Base-by-base conservation (phyloP, 2,113 vertebrate genomes). In the Sterna hirundo region DNA sequence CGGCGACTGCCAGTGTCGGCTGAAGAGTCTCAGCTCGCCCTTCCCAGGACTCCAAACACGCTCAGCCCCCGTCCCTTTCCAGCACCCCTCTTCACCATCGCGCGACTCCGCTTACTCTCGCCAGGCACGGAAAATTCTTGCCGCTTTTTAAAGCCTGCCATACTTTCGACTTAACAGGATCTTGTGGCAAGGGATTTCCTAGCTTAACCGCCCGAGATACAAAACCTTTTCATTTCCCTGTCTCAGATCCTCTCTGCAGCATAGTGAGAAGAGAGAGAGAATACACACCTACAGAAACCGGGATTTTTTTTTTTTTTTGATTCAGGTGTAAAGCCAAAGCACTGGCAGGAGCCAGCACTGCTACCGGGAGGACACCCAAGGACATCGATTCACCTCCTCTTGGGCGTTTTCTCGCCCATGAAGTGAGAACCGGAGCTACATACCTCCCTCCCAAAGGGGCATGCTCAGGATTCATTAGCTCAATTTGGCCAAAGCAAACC, bases 1-100 rank as follows among this genome's bases (percentile, higher is more conserved):
- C 0, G 2, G 55, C 4, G 44, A 77, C 13, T 4, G 19, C 12
- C 38, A 21, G 30, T 2, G 14, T 0, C 51, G 22, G 34, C 15
- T 70, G 57, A 68, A 9, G 42, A 70, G 60, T 13, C 65, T 32
- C 36, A 26, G 44, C 9, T 38, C 65, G 22, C 30, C 29, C 52
- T 54, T 18, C 58, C 42, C 46, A 25, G 42, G 27, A 22, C 32
- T 49, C 27, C 36, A 22, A 58, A 32, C 22, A 5, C 1, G 6
- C 5, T 29, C 42, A 22, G 19, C 21, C 55, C 44, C 49, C 6
- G 0, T 29, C 36, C 52, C 29, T 18, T 34, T 13, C 42, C 80
- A 68, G 64, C 23, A 13, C 40, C 61, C 13, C n/a, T 82, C 44
- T 57, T 71, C 2, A n/a, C 22, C 49, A 14, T 2, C 1, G 0